Evolutionary conservation across 2,113 vertebrate species (phyloP), one percentile per base, ranked within the genome.

Genomic region (Mionectes macconnelli): DNA sequence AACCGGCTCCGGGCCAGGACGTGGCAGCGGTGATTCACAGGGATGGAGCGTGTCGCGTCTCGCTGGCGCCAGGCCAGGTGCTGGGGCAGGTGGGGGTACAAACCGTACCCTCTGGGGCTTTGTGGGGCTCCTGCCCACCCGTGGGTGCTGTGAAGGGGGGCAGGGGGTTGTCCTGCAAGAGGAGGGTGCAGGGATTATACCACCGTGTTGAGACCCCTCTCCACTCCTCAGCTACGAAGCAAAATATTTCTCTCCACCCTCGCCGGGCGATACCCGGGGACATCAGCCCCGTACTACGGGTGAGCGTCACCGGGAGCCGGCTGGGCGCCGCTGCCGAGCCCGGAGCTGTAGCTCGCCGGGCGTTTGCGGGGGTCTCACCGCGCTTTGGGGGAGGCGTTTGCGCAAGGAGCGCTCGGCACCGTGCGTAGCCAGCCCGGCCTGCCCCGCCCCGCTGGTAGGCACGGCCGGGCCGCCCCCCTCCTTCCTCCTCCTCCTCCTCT

Each of bases 301-400:
- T 19, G 72, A 75, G 5, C 21, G 24, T 17, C 37, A 45, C 50
- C 27, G 56, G 42, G 4, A 24, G 4, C 25, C 16, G 21, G 8
- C 15, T 19, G 69, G 69, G 37, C 23, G 31, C 28, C 25, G n/a
- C 25, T 55, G 49, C 49, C 39, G 10, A 27, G 68, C 6, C 63
- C 12, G 40, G 33, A 19, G 50, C 45, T 39, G 67, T 6, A 21
- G 24, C 42, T 3, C 14, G 25, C 23, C 8, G 21, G 19, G 27
- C 12, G 14, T 35, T 44, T 16, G 24, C 39, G 24, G 35, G 12
- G 27, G 2, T 35, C 42, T n/a, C 44, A 49, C 19, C 21, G 5
- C 42, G 18, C 8, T 12, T 10, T 14, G 13, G 13, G 6, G 17
- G 10, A 4, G 17, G 0, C 2, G 17, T 22, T 9, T 47, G 33